Evolutionary conservation across 2,888 invertebrate genomes (phyloP).

Genomic region (Drosophila siamana): DNA sequence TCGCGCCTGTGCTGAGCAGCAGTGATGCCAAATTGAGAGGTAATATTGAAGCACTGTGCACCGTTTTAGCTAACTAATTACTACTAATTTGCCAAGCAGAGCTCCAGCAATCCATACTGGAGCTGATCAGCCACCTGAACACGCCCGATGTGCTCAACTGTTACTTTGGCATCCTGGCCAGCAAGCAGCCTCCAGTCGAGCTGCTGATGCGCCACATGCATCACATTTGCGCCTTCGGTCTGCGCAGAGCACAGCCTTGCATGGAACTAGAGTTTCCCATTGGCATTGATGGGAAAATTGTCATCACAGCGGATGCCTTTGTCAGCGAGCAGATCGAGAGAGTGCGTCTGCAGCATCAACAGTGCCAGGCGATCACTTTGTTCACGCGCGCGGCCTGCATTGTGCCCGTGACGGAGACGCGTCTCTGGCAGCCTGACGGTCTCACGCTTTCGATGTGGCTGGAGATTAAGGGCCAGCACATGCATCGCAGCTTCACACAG

Average conservation of each 20-base stretch:
- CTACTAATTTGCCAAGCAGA: conserved; percentile 85
- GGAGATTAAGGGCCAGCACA: conserved; percentile 76
- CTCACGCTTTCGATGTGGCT: conserved; percentile 84
- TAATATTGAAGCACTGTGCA: conserved; percentile 22
- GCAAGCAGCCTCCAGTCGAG: conserved; percentile 86
- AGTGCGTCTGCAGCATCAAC: conserved; percentile 82
- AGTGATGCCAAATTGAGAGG: conserved; percentile 80
- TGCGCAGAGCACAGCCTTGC: conserved; percentile 82
- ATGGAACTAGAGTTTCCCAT: conserved; percentile 84
- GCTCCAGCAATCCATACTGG: conserved; percentile 88
- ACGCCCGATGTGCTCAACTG: conserved; percentile 86
- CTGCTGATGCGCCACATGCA: conserved; percentile 87
- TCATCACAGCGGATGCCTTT: conserved; percentile 76
- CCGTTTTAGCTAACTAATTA: not conserved
- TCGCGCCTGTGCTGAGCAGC: conserved; percentile 81
- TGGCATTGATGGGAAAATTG: conserved; percentile 79
- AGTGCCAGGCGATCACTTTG: conserved; percentile 78
- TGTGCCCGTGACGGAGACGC: conserved; percentile 82
- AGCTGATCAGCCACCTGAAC: conserved; percentile 87
- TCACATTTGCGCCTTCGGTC: conserved; percentile 77
- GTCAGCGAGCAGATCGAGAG: conserved; percentile 82
- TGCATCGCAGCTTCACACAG: conserved; percentile 75
- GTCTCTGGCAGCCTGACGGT: conserved; percentile 83
- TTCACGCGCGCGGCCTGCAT: conserved; percentile 84
- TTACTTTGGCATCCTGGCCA: conserved; percentile 88